Conservation (phyloP, 2,888 invertebrate genomes). For the Archips crataeganus region DNA sequence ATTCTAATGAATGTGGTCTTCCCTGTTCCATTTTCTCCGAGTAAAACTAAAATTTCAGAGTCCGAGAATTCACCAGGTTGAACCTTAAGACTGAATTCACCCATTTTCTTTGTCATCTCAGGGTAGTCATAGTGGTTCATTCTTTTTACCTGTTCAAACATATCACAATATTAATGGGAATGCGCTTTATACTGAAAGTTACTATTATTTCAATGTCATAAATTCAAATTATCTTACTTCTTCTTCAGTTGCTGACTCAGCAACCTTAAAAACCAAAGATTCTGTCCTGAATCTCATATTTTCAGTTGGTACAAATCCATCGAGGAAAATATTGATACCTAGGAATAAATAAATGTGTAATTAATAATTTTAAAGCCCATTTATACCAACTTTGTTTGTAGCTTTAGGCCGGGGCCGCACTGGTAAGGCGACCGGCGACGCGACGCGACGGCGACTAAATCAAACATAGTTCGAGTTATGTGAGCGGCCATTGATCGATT, state of each 20-base stretch:
- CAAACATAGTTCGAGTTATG: no score
- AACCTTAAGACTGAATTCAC: conserved; percentile 91
- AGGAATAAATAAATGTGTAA: conserved; percentile 43
- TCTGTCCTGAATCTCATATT: conserved; percentile 99
- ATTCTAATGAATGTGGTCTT: conserved; percentile 99
- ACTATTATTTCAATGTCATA: neutral
- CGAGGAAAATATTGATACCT: conserved; percentile 99
- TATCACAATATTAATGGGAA: conserved; percentile 11
- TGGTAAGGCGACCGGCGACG: no score
- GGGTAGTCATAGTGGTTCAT: conserved; percentile 99
- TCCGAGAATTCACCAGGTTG: conserved; percentile 98
- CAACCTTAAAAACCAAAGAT: conserved; percentile 98
- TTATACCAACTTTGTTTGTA: no score
- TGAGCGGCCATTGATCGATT: no score
- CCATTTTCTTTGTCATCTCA: conserved; percentile 94
- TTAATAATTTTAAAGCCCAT: no score
- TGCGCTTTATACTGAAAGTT: neutral
- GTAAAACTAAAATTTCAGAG: conserved; percentile 98
- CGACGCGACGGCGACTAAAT: no score
- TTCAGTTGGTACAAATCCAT: conserved; percentile 99
- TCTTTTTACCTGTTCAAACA: conserved; percentile 88
- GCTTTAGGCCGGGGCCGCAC: no score
- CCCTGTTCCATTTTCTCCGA: conserved; percentile 99
- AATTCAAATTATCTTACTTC: conserved; percentile 85
- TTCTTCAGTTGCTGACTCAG: conserved; percentile 98